These are phyloP conservation scores for Drosophila obscura DNA, from an alignment of 1,140 invertebrate genomes.

Conservation along the genomic window DNA sequence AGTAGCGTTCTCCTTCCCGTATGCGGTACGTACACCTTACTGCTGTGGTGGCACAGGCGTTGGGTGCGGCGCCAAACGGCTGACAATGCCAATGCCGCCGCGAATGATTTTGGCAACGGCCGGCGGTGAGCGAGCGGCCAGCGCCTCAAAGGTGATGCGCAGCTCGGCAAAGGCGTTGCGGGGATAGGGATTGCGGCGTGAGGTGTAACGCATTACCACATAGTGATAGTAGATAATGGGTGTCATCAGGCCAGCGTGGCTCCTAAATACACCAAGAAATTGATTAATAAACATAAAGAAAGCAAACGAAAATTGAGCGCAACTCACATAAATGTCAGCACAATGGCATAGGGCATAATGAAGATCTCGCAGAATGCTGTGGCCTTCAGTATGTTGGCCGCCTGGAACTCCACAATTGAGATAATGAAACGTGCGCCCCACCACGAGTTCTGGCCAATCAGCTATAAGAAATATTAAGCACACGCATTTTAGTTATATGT, in stretches of 20 bases:
- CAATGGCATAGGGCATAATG: constrained; percentile 93
- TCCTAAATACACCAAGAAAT: constrained; percentile 84
- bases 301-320: too few relatives aligned
- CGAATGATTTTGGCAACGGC: constrained; percentile 85
- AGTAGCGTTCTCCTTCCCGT: constrained; percentile 29
- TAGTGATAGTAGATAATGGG: constrained; percentile 98
- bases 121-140: constrained; percentile 87
- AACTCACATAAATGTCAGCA: constrained; percentile 94
- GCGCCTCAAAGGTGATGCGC: constrained; percentile 86
- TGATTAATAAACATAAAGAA: too few relatives aligned
- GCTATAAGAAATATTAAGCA: constrained; percentile 85
- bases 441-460: constrained; percentile 93
- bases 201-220: constrained; percentile 93
- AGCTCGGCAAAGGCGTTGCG: constrained; percentile 94
- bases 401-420: constrained; percentile 93
- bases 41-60: constrained; percentile 67
- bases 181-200: constrained; percentile 97
- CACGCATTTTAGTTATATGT: background rate
- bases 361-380: constrained; percentile 96
- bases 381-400: constrained; percentile 92
- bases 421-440: constrained; percentile 94
- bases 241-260: constrained; percentile 92
- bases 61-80: constrained; percentile 87
- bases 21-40: background rate
- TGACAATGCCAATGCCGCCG: constrained; percentile 86